Evolutionary conservation across 2,888 invertebrate species (phyloP).

Genomic region (Callinectes sapidus): DNA sequence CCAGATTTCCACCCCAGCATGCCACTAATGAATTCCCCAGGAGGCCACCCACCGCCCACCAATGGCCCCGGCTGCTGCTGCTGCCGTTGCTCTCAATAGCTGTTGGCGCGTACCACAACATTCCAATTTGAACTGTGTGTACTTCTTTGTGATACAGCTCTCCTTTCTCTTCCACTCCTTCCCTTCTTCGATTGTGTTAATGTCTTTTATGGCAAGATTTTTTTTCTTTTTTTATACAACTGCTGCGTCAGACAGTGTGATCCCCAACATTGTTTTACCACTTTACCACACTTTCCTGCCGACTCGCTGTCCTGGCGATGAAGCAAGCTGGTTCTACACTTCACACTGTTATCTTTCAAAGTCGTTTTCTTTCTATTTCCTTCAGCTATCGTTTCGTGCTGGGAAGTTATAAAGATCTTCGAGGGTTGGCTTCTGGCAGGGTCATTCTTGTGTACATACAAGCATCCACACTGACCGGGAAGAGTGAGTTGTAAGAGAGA

Average conservation of each 20-base stretch:
- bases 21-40: conserved; percentile 28
- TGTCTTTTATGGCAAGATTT: background rate
- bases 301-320: background rate
- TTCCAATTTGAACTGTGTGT: conserved; percentile 1
- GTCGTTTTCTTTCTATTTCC: background rate
- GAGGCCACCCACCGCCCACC: conserved; percentile 32
- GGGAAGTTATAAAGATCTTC: background rate
- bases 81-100: conserved; percentile 13
- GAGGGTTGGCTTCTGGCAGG: background rate
- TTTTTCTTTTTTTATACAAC: background rate
- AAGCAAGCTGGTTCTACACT: background rate
- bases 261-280: background rate
- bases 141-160: conserved; percentile 35
- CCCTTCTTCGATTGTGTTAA: background rate
- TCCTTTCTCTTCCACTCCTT: background rate
- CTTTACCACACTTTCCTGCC: conserved; percentile 1
- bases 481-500: conserved; percentile 4
- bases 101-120: background rate
- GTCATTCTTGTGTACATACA: conserved; percentile 29
- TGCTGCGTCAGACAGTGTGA: background rate
- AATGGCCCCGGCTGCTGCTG: conserved; percentile 22
- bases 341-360: background rate
- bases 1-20: conserved; percentile 21
- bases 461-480: background rate
- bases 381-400: background rate